Percentiles rank a stretch among this genome's conserved stretches.
phyloP scores from a whole-genome alignment of 2,888 invertebrate genomes.

The Linnaemya vulpina region DNA sequence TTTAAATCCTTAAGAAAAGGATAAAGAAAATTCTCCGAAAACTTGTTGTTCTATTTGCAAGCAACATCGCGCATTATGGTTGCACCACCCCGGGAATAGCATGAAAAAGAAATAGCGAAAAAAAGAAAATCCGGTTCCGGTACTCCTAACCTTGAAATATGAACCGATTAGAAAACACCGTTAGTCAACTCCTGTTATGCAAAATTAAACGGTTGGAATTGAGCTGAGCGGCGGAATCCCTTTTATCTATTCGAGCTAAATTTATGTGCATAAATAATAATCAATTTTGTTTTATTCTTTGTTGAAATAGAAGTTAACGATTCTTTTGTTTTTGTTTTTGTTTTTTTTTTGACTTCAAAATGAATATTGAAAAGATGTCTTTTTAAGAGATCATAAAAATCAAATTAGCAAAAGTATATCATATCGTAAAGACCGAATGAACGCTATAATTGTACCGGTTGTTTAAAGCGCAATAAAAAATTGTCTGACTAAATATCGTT shows the following conservation, averaged over 20 bases:
- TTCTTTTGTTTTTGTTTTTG: neutral
- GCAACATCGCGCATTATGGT: too few relatives aligned
- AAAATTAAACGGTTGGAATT: neutral
- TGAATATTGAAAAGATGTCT: slow-evolving; percentile 7
- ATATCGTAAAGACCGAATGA: slow-evolving; percentile 17
- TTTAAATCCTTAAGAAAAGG: too few relatives aligned
- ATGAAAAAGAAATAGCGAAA: neutral
- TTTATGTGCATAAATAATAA: neutral
- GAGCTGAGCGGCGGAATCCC: neutral
- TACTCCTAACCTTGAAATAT: neutral
- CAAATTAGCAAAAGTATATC: slow-evolving; percentile 21
- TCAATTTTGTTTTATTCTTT: neutral
- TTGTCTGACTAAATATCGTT: slow-evolving; percentile 21
- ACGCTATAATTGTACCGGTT: slow-evolving; percentile 29
- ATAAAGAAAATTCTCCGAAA: too few relatives aligned
- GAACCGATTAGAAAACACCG: neutral
- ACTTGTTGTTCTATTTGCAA: too few relatives aligned
- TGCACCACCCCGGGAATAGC: too few relatives aligned
- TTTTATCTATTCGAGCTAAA: neutral
- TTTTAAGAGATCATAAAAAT: slow-evolving; percentile 40
- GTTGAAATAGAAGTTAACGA: neutral
- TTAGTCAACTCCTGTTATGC: neutral
- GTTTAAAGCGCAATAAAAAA: slow-evolving; percentile 44
- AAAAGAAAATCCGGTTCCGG: neutral
- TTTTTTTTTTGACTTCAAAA: neutral